These are phyloP conservation scores for Parauchenoglanis punctatus DNA, from an alignment of 2,797 vertebrate species.

Conservation along the genomic window DNA sequence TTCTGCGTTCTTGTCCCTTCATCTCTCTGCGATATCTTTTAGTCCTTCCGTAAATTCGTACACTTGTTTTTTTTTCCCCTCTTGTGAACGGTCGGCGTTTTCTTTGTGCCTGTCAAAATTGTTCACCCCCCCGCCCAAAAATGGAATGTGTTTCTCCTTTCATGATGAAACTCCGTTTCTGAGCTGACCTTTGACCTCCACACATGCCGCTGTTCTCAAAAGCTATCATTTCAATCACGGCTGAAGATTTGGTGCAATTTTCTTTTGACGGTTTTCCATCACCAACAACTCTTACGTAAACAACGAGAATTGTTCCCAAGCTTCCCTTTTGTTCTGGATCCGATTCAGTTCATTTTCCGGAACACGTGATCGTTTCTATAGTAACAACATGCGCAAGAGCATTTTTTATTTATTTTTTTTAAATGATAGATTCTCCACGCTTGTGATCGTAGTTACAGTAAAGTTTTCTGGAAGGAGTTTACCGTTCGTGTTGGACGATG, in stretches of 20 bases:
- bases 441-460: neutral
- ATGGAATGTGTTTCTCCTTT: neutral
- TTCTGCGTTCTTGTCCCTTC: neutral
- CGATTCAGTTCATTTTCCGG: neutral
- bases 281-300: neutral
- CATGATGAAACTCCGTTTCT: neutral
- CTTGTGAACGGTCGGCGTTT: neutral
- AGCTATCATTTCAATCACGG: neutral
- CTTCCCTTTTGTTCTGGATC: neutral
- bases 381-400: neutral
- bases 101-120: neutral
- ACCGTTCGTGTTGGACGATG: neutral
- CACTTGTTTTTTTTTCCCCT: neutral
- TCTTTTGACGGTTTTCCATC: neutral
- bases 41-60: neutral
- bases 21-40: neutral
- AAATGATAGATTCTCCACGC: neutral
- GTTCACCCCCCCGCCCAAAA: neutral
- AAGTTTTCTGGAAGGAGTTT: neutral
- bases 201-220: no score
- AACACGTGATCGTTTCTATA: neutral
- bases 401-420: no score
- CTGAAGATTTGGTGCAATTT: neutral
- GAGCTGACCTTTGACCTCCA: slow-evolving; percentile 6
- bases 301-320: neutral